phyloP scores from a whole-genome alignment of 2,113 vertebrate genomes.

The Perccottus glenii region DNA sequence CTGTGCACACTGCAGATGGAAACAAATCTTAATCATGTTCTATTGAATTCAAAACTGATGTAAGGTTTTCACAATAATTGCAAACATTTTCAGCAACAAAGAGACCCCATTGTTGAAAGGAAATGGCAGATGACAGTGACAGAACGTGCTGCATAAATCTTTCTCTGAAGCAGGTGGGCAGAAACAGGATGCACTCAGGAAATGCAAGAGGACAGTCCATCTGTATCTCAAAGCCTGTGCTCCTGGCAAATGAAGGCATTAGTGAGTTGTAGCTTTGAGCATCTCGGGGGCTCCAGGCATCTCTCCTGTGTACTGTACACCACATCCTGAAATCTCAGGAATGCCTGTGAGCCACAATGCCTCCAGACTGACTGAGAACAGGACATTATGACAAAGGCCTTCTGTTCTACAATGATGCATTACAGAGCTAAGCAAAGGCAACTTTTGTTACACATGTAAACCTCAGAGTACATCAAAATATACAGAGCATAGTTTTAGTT shows the following conservation, averaged over 20 bases:
- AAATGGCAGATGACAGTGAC: slow-evolving; percentile 56
- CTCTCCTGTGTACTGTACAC: slow-evolving; percentile 53
- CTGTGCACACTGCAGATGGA: not conserved
- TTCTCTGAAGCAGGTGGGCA: slow-evolving; percentile 60
- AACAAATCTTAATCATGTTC: not conserved
- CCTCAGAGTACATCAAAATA: not conserved
- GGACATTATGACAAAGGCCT: slow-evolving; percentile 63
- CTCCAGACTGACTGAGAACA: slow-evolving; percentile 52
- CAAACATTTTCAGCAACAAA: slow-evolving; percentile 14
- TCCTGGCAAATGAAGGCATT: slow-evolving; percentile 64
- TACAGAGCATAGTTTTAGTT: slow-evolving; percentile 3
- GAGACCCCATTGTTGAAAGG: slow-evolving; percentile 46
- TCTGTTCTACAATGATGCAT: slow-evolving; percentile 50
- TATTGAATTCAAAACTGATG: not conserved
- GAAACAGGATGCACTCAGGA: slow-evolving; percentile 57
- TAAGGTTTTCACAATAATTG: not conserved
- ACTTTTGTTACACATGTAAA: not conserved
- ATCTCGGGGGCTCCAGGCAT: slow-evolving; percentile 50
- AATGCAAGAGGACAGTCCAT: slow-evolving; percentile 54
- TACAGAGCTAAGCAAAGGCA: not conserved
- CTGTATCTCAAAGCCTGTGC: slow-evolving; percentile 60
- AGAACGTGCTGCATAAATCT: slow-evolving; percentile 43
- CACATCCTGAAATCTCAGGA: slow-evolving; percentile 78
- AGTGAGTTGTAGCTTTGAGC: slow-evolving; percentile 59
- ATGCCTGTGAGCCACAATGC: slow-evolving; percentile 65